Evolutionary conservation across 2,113 vertebrate species (phyloP).

Genomic region (Clarias batrachus): DNA sequence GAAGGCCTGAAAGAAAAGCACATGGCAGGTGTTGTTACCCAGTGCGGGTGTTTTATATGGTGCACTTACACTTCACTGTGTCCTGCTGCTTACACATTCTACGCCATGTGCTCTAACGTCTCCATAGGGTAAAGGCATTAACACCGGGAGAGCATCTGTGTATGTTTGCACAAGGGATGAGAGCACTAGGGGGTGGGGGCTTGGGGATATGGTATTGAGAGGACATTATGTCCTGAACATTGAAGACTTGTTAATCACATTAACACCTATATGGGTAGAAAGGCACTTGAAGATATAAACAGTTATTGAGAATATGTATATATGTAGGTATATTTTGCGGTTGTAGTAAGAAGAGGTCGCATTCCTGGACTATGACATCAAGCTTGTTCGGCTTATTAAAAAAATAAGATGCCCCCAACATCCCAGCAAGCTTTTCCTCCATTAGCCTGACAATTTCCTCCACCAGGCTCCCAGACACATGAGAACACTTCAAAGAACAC

Average conservation of each 20-base stretch:
- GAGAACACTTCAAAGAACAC: conserved; percentile 53
- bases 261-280: not conserved
- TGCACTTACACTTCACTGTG: not conserved
- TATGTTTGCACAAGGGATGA: conserved; percentile 16
- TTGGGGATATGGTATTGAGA: not conserved
- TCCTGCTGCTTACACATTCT: not conserved
- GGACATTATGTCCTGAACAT: not conserved
- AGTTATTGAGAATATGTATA: not conserved
- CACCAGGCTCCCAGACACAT: conserved; percentile 39
- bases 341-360: conserved; percentile 22
- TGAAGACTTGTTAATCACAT: not conserved
- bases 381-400: conserved; percentile 39
- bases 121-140: conserved; percentile 39
- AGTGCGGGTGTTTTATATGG: not conserved
- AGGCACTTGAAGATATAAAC: not conserved
- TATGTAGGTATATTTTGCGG: not conserved
- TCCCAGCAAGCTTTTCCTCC: conserved; percentile 44
- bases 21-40: not conserved
- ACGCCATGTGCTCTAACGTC: not conserved
- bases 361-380: conserved; percentile 10
- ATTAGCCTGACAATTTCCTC: conserved; percentile 52
- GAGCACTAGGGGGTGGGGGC: not conserved
- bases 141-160: conserved; percentile 20
- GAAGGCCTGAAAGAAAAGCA: not conserved
- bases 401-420: conserved; percentile 48